These are phyloP conservation scores for Bibio marci DNA, from an alignment of 2,888 invertebrate species.

Conservation along the genomic window DNA sequence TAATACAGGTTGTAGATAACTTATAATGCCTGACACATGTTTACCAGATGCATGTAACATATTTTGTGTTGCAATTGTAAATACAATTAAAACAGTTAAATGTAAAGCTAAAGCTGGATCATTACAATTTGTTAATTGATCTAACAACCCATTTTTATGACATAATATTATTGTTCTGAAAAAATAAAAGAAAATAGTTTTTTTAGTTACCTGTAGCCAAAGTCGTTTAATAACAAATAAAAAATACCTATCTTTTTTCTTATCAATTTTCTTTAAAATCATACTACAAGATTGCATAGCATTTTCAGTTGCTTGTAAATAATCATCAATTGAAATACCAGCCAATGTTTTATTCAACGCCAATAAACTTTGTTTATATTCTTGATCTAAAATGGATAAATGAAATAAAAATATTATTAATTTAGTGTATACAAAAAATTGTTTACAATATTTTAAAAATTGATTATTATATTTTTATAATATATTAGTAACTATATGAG, in stretches of 20 bases:
- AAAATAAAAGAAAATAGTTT: neutral
- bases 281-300: constrained; percentile 56
- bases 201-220: constrained; percentile 1
- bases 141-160: constrained; percentile 65
- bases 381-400: constrained; percentile 32
- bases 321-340: constrained; percentile 59
- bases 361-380: constrained; percentile 45
- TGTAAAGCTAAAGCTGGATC: constrained; percentile 69
- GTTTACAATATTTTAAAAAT: too few species aligned
- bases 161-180: constrained; percentile 51
- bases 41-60: constrained; percentile 88
- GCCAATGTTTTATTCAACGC: constrained; percentile 51
- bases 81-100: constrained; percentile 58
- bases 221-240: neutral
- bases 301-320: constrained; percentile 54
- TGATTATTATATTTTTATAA: too few species aligned
- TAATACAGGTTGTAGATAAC: constrained; percentile 52
- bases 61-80: constrained; percentile 60
- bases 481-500: too few species aligned
- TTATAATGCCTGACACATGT: constrained; percentile 68
- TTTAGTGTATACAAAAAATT: too few species aligned
- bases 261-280: constrained; percentile 75
- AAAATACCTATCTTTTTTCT: constrained; percentile 57
- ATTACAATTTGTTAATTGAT: constrained; percentile 53
- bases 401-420: neutral